phyloP scores from a whole-genome alignment of 2,113 vertebrate species.

The Pseudonaja textilis region DNA sequence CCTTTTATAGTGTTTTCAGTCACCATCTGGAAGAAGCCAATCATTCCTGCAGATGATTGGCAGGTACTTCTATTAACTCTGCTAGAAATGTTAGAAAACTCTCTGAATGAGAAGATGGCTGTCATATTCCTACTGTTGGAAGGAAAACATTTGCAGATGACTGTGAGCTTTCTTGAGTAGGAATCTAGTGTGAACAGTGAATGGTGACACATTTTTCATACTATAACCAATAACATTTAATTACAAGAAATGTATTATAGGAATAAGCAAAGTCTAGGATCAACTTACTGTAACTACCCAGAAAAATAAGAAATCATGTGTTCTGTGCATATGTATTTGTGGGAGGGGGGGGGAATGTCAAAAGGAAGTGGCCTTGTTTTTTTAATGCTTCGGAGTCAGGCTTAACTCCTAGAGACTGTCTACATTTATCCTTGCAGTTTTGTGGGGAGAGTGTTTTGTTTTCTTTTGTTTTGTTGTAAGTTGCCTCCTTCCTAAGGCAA shows the following conservation, averaged over 20 bases:
- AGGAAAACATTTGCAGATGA: neutral
- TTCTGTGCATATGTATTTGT: neutral
- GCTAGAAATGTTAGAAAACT: neutral
- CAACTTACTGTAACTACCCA: neutral
- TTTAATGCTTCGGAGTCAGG: neutral
- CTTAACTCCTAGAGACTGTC: neutral
- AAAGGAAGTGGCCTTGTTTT: neutral
- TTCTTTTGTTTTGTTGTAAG: no score
- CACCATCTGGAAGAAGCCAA: neutral
- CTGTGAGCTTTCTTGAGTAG: neutral
- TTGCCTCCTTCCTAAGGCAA: neutral
- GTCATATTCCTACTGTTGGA: neutral
- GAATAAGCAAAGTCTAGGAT: neutral
- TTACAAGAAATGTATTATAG: neutral
- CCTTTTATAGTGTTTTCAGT: neutral
- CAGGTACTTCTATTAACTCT: neutral
- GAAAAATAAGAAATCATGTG: neutral
- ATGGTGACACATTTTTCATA: neutral
- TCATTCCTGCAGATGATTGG: neutral
- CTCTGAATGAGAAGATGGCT: neutral
- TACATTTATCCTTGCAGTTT: neutral
- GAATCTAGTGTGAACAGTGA: neutral
- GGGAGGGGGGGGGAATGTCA: neutral
- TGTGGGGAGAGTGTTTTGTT: neutral
- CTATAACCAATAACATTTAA: neutral